Evolutionary conservation across 2,888 invertebrate genomes (phyloP).

Genomic region (Pardosa pseudoannulata): DNA sequence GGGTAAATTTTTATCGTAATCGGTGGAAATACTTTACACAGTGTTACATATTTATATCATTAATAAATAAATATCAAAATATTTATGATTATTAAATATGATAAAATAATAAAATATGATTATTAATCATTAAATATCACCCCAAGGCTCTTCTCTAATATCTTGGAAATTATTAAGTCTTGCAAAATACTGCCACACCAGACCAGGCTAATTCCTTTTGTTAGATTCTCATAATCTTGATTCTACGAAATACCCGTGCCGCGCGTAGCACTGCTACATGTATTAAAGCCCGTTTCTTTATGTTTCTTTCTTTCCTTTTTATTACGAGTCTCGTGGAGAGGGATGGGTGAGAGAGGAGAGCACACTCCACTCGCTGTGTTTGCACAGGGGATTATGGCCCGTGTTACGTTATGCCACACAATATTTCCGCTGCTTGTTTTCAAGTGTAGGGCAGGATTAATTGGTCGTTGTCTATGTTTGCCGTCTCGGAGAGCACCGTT

Average conservation of each 20-base stretch:
- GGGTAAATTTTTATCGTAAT: no score
- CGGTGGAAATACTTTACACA: no score
- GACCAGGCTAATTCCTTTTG: not conserved
- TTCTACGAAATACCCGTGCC: not conserved
- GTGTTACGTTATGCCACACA: not conserved
- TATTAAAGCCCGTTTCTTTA: not conserved
- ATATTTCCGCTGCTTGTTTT: slow-evolving; percentile 7
- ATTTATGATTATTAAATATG: no score
- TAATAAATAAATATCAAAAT: no score
- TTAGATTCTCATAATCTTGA: not conserved
- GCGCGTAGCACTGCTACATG: not conserved
- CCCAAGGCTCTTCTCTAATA: not conserved
- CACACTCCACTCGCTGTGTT: not conserved
- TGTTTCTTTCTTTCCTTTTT: no score
- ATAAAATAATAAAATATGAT: no score
- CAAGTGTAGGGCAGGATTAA: not conserved
- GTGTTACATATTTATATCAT: no score
- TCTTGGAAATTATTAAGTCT: not conserved
- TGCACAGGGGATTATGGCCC: slow-evolving; percentile 5
- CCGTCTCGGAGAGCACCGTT: not conserved
- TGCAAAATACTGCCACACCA: not conserved
- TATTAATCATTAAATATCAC: no score
- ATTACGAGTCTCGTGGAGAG: not conserved
- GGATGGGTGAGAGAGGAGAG: no score
- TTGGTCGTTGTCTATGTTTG: slow-evolving; percentile 3